Evolutionary conservation across 2,797 vertebrate species (phyloP).

Genomic region (Sebastes itinus): DNA sequence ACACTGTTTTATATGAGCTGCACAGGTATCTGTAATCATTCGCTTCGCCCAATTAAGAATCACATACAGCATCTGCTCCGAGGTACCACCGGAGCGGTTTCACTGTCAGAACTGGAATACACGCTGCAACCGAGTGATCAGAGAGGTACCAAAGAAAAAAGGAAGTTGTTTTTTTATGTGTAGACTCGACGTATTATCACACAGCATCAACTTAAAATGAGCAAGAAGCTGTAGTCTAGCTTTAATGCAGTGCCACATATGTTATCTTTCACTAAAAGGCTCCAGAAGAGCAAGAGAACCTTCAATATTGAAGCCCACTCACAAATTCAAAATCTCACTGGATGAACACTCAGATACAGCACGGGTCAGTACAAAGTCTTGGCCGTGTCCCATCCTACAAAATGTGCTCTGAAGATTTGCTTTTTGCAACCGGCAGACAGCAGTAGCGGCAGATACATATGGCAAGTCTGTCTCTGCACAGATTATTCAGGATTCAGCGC

Average conservation of each 20-base stretch:
- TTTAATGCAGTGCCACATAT: neutral
- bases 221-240: neutral
- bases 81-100: conserved; percentile 68
- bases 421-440: conserved; percentile 41
- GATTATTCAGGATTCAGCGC: conserved; percentile 64
- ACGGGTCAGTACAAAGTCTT: conserved; percentile 23
- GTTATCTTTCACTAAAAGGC: conserved; percentile 11
- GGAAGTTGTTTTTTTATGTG: conserved; percentile 20
- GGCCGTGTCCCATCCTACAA: conserved; percentile 41
- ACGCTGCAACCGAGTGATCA: conserved; percentile 65
- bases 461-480: conserved; percentile 54
- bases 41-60: conserved; percentile 83
- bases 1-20: conserved; percentile 71
- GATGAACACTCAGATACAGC: conserved; percentile 8
- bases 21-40: conserved; percentile 81
- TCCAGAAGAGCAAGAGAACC: neutral
- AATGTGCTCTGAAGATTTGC: conserved; percentile 45
- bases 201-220: conserved; percentile 6
- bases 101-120: conserved; percentile 68
- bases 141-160: conserved; percentile 32
- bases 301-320: conserved; percentile 16
- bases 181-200: neutral
- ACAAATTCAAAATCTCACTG: conserved; percentile 5
- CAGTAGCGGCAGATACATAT: conserved; percentile 52
- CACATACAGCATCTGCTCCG: conserved; percentile 80